Conservation (phyloP, 2,113 vertebrate genomes). For the Spermophilus dauricus region DNA sequence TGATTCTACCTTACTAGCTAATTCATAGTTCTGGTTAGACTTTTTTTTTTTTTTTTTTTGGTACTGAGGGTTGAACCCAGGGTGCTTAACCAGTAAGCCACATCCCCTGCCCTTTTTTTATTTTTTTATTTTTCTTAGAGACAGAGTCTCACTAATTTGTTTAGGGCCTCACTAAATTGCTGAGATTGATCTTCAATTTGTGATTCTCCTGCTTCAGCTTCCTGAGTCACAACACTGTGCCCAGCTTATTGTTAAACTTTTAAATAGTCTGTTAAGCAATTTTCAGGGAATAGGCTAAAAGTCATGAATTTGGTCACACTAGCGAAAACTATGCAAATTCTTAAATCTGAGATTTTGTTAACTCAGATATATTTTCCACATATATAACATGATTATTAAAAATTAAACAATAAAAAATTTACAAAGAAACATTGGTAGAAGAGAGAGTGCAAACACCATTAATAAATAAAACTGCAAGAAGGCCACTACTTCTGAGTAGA, state of each 20-base stretch:
- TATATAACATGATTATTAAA: background rate
- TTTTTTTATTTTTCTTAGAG: too few species aligned
- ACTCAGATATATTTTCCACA: background rate
- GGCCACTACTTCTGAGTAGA: background rate
- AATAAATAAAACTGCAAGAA: background rate
- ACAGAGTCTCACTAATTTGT: too few species aligned
- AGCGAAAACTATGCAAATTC: background rate
- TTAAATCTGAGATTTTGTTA: background rate
- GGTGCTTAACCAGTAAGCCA: too few species aligned
- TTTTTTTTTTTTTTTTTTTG: background rate
- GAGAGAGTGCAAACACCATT: background rate
- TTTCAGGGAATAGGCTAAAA: background rate
- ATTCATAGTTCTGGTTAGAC: background rate
- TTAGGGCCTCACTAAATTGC: too few species aligned
- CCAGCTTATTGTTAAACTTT: too few species aligned
- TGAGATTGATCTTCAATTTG: too few species aligned
- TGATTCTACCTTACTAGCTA: slow-evolving; percentile 2
- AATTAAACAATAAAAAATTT: background rate
- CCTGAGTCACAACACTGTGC: too few species aligned
- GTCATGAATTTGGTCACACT: background rate
- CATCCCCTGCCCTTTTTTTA: too few species aligned
- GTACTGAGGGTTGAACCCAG: too few species aligned
- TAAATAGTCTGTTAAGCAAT: slow-evolving; percentile 21
- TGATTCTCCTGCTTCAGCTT: too few species aligned
- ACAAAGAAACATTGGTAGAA: too few species aligned